Evolutionary conservation across 2,797 vertebrate genomes (phyloP), one percentile per base, ranked within the genome.

Genomic region (Parotocinclus haroldoi): DNA sequence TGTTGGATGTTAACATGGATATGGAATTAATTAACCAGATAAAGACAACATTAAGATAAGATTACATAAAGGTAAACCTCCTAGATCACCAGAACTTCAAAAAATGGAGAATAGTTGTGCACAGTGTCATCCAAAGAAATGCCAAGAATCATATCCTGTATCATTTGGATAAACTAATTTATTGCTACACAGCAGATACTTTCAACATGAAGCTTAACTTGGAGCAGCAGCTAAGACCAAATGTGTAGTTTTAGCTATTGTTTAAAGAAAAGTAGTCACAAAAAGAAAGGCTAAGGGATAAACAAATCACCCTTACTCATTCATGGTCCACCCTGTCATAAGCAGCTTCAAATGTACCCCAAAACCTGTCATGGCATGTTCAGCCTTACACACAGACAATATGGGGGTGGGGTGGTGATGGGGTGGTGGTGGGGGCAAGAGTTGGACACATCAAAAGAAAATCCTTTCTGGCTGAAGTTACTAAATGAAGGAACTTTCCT

Each of bases 321-420:
- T 27, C 27, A 27, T 27, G 27, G 27, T 27, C 7, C 57, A 45
- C 42, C 38, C 11, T 48, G 13, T 16, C 54, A 45, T 45, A 10
- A 18, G 14, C 8, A 13, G 14, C 13, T 10, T 58, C 55, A 46
- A 73, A 78, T 76, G 69, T 73, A 46, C 62, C 39, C 58, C 71
- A 59, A 62, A 67, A 48, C 62, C 57, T 62, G 62, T 58, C 71
- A 76, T 63, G 65, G 16, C 70, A 63, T 60, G 48, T 50, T 42
- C 38, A 58, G 12, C 45, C 40, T 12, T 48, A 8, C 9, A 58
- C 3, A 51, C 18, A 58, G 12, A 16, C 54, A 49, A 11, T 55
- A 6, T 44, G 12, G 36, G 38, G 7, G 36, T 51, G 10, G 37
- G 40, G 19, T 3, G 16, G 11, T n/a, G n/a, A n/a, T n/a, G n/a